A percentile compares a stretch with the other conserved stretches of the same genome.
phyloP scores from a whole-genome alignment of 2,797 vertebrate species.

The Schizopygopsis malacanthus region DNA sequence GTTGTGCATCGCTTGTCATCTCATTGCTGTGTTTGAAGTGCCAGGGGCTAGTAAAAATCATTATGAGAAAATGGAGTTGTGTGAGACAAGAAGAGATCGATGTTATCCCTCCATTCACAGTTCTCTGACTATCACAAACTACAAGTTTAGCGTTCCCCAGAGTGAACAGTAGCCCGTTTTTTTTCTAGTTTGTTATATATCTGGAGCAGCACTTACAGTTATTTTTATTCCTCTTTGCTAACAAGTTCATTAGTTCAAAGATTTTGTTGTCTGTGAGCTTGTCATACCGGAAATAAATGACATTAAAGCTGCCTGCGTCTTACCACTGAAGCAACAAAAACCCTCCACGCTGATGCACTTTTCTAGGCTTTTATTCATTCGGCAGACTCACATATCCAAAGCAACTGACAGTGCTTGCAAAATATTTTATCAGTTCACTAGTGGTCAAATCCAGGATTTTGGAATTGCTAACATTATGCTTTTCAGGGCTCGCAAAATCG shows the following conservation, averaged over 20 bases:
- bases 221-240: neutral
- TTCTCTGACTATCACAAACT: conserved; percentile 61
- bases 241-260: neutral
- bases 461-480: neutral
- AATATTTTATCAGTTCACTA: neutral
- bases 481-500: neutral
- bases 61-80: conserved; percentile 67
- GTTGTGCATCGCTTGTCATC: conserved; percentile 67
- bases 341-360: neutral
- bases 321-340: conserved; percentile 1
- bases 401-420: conserved; percentile 4
- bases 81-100: conserved; percentile 64
- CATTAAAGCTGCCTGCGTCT: neutral
- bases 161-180: conserved; percentile 15
- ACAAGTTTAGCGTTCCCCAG: conserved; percentile 56
- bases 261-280: neutral
- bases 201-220: neutral
- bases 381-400: neutral
- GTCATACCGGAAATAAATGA: neutral
- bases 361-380: neutral
- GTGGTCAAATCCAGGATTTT: neutral
- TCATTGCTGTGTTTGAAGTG: conserved; percentile 62
- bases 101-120: conserved; percentile 55
- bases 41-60: conserved; percentile 67
- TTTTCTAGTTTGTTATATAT: neutral